Conservation (phyloP, 2,888 invertebrate species). For the Celastrina argiolus region DNA sequence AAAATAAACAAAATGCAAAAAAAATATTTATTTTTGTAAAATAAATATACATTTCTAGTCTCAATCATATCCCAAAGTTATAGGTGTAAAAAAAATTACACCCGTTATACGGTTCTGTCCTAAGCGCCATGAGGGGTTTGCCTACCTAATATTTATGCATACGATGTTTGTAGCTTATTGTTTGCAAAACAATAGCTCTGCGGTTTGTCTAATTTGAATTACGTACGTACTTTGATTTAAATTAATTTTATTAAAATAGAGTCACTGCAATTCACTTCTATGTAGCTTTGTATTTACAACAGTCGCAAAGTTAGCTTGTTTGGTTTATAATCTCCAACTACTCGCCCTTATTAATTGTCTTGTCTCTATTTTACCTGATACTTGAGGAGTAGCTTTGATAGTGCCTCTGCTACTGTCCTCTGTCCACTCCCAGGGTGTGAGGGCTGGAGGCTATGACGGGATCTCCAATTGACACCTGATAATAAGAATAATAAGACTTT, state of each 20-base stretch:
- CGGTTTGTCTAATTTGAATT: neutral
- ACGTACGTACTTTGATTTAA: neutral
- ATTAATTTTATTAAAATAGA: neutral
- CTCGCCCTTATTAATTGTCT: too few relatives aligned
- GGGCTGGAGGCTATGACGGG: slow-evolving; percentile 58
- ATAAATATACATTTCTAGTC: too few relatives aligned
- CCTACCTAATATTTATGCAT: neutral
- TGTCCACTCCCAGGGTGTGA: slow-evolving; percentile 42
- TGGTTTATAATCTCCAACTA: too few relatives aligned
- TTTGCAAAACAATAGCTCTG: neutral
- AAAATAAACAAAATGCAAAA: too few relatives aligned
- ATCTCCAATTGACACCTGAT: slow-evolving; percentile 71
- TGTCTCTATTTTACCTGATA: slow-evolving; percentile 51
- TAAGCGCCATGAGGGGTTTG: neutral
- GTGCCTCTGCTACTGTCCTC: slow-evolving; percentile 53
- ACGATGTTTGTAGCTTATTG: neutral
- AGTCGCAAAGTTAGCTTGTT: neutral
- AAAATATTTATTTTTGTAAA: too few relatives aligned
- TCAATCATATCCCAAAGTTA: too few relatives aligned
- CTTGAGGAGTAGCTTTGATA: slow-evolving; percentile 60
- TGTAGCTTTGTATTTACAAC: neutral
- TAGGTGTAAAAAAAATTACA: too few relatives aligned
- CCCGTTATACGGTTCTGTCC: neutral
- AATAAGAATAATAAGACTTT: neutral
- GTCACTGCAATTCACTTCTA: neutral